Base-by-base conservation (phyloP, 1,140 invertebrate genomes). In the Intoshia linei region DNA sequence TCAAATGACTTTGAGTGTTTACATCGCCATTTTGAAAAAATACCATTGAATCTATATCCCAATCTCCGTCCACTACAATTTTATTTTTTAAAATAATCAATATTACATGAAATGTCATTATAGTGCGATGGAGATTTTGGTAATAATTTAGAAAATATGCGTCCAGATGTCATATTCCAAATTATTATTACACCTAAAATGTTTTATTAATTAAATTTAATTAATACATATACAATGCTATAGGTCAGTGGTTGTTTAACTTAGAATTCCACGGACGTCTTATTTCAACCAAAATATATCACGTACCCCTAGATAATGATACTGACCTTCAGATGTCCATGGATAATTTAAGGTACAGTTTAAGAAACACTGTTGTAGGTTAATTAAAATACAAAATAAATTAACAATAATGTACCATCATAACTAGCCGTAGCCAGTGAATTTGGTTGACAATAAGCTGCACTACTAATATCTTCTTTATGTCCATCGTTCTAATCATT, bases 121-220 rank as follows among this genome's bases (percentile, higher is more conserved):
- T 51, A 51, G 5, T 43, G 42, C 6, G 25, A 20, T 15, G 48
- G 47, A 27, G 42, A 17, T 11, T 49, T 48, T 4, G 52, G 40
- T 6, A 34, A 41, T 3, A 57, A 39, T 37, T 54, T 48, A 39
- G 48, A 53, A 43, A 56, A 55, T n/a, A 56, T 55, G 43, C 58
- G 55, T 15, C 56, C 56, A 23, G 54, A 57, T n/a, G 58, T 50
- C 46, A 57, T 49, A 40, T 57, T 59, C 57, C 55, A 59, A 5
- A 59, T 50, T 36, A 59, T 56, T 5, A 57, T 47, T 34, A 55
- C 49, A 7, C n/a, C n/a, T n/a, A n/a, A n/a, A n/a, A n/a, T n/a
- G n/a, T n/a, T n/a, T n/a, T n/a, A n/a, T n/a, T n/a, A n/a, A n/a
- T n/a, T n/a, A n/a, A n/a, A n/a, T n/a, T n/a, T n/a, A n/a, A n/a